Base-by-base conservation (phyloP, 2,888 invertebrate species). In the Camptogramma bilineatum region DNA sequence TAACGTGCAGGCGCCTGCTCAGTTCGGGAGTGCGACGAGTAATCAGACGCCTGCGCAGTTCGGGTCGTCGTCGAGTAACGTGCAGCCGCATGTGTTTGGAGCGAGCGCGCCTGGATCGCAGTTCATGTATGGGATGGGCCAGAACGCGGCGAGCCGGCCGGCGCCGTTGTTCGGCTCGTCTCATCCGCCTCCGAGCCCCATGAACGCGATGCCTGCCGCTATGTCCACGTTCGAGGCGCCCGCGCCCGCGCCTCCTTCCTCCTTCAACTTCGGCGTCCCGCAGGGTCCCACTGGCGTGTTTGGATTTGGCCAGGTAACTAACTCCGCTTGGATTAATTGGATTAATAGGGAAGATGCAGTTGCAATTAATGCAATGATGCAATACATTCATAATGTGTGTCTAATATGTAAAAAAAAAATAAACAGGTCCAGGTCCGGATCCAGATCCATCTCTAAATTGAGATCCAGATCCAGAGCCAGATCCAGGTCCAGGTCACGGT, bases 241-340 rank as follows among this genome's bases (percentile, higher is more conserved):
- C 0, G 47, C 81, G 5, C 62, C 76, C 8, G 67, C 77, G 2
- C 74, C 81, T 0, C 72, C 81, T 7, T 73, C 85, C 2, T 70
- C 84, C 0, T 90, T 90, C 68, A 87, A 79, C 71, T 91, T 91
- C 68, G 86, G 87, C 16, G 70, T 81, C 13, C 60, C 76, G 5
- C 85, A 79, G 52, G 39, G 80, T 8, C 50, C 54, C 0, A 13
- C 81, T 2, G 79, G 74, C 16, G 77, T 88, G 19, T 90, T 90
- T 64, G 88, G 87, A 64, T 90, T 91, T 76, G 85, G 86, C 65
- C 90, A 90, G 84, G 90, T 90, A 80, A 28, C 4, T 5, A 77
- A 66, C 65, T 13, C 34, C 13, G 13, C 13, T 39, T 39, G 1
- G 3, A 13, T 10, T 10, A 34, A 34, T 39, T 28, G 28, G 8